Base-by-base conservation (phyloP, 2,113 vertebrate genomes). In the Xiphophorus hellerii region DNA sequence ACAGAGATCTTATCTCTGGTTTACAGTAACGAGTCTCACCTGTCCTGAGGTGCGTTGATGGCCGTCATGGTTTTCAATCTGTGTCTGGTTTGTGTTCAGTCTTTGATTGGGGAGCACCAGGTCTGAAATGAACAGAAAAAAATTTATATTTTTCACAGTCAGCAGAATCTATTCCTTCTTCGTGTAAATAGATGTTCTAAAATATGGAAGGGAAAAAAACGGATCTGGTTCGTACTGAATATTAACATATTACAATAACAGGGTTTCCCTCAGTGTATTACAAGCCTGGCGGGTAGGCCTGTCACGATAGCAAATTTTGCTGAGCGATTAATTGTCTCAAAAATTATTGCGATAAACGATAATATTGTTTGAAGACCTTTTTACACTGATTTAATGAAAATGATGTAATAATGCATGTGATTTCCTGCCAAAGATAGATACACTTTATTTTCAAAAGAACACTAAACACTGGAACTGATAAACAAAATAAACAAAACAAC, bases 31-130 rank as follows among this genome's bases (percentile, higher is more conserved):
- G 35, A 66, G 6, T 71, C 89, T 83, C 85, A 95, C 94, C 89
- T 92, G 90, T 95, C 94, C 15, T 42, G 89, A 3, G 94, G 94
- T 61, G 91, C 78, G 15, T 82, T 92, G 33, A 87, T 68, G 66
- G 88, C 91, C 15, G 94, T 95, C 94, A 94, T 95, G 71, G 35
- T 92, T 81, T 82, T 48, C 20, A 20, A 35, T 27, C 37, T 60
- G 58, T 9, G 8, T 2, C 39, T 12, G 74, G 62, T 42, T 44
- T 7, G 70, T 10, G 83, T 68, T 71, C 63, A 60, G 78, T 73
- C 17, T 33, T 71, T 71, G 54, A 83, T 86, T 10, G 79, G 80
- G 74, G 66, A 78, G 74, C 69, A 76, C 69, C 60, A 63, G 66
- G 76, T 89, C 90, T 93, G 87, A 80, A 91, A 89, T 8, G 9